Evolutionary conservation across 1,140 invertebrate genomes (phyloP).

Genomic region (Bombyx mori): ASM3026992v2 NC_085128.1:9020501-9021000

Average conservation of each 20-base stretch:
- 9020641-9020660: conserved; percentile 12
- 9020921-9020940: no score
- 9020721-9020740: neutral
- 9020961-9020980: no score
- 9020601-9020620: no score
- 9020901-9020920: no score
- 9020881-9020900: conserved; percentile 30
- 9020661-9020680: conserved; percentile 1
- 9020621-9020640: conserved; percentile 17
- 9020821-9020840: conserved; percentile 46
- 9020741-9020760: conserved; percentile 4
- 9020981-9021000: no score
- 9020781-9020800: conserved; percentile 33
- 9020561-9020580: neutral
- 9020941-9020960: no score
- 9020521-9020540: neutral
- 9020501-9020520: neutral
- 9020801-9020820: conserved; percentile 5
- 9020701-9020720: conserved; percentile 3
- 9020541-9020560: conserved; percentile 4
- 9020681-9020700: conserved; percentile 3
- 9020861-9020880: conserved; percentile 56
- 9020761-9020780: conserved; percentile 22
- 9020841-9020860: conserved; percentile 47
- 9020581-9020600: no score